Conservation (phyloP, 2,888 invertebrate species). For the Cyrtodaria siliqua region DNA sequence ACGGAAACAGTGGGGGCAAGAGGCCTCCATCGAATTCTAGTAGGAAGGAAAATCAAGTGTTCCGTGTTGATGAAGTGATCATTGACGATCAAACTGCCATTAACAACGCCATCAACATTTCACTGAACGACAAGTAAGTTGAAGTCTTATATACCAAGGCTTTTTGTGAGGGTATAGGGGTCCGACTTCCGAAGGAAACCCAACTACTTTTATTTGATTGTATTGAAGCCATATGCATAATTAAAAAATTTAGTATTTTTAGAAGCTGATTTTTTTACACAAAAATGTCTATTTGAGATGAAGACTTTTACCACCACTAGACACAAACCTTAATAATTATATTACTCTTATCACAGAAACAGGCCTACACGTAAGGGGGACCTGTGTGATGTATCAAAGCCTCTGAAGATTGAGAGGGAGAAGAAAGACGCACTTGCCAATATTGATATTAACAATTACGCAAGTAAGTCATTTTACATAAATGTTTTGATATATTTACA, state of each 20-base stretch:
- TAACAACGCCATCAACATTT: conserved; percentile 87
- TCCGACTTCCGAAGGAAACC: no score
- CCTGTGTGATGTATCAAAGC: conserved; percentile 83
- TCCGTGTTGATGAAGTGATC: conserved; percentile 88
- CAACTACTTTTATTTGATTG: no score
- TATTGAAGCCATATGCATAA: no score
- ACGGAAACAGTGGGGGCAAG: conserved; percentile 74
- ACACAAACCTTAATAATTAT: no score
- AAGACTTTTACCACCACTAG: no score
- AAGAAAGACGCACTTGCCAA: conserved; percentile 87
- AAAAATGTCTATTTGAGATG: no score
- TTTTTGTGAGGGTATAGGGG: no score
- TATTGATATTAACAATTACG: conserved; percentile 88
- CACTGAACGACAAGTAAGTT: conserved; percentile 79
- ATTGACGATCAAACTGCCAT: conserved; percentile 87
- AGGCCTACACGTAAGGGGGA: conserved; percentile 78
- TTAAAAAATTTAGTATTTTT: no score
- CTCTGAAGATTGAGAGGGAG: conserved; percentile 84
- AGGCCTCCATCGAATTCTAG: conserved; percentile 69
- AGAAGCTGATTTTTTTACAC: no score
- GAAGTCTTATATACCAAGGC: no score
- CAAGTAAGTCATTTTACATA: conserved; percentile 85
- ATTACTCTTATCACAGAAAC: conserved; percentile 64
- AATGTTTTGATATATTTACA: no score
- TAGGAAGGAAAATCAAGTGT: conserved; percentile 85